Evolutionary conservation across 2,113 vertebrate species (phyloP).

Genomic region (Ictidomys tridecemlineatus): DNA sequence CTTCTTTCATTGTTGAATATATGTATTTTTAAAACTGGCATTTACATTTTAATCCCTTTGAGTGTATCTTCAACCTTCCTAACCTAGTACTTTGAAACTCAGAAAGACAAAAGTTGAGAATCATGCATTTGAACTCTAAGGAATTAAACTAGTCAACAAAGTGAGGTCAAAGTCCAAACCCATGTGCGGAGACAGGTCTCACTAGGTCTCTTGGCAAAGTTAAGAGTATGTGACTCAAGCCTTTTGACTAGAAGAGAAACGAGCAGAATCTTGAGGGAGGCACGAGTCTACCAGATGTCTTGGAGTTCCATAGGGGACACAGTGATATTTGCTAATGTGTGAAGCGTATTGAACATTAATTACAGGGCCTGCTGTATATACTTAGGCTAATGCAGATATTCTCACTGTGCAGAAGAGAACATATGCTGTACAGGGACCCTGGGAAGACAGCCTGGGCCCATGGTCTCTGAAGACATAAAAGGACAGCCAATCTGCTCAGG

Average conservation of each 20-base stretch:
- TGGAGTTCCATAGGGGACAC: constrained; percentile 68
- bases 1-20: constrained; percentile 6
- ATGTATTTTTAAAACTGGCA: not conserved
- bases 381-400: constrained; percentile 73
- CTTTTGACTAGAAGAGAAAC: constrained; percentile 54
- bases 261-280: constrained; percentile 65
- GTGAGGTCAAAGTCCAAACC: not conserved
- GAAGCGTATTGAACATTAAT: constrained; percentile 80
- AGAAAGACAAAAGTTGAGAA: not conserved
- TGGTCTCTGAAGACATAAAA: constrained; percentile 63
- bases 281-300: constrained; percentile 76
- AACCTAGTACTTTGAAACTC: not conserved
- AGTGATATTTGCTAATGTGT: constrained; percentile 82
- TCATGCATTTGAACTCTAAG: not conserved
- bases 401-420: constrained; percentile 54
- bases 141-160: constrained; percentile 2
- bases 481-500: constrained; percentile 55
- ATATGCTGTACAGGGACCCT: constrained; percentile 45
- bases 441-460: constrained; percentile 26
- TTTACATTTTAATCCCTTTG: constrained; percentile 25
- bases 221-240: not conserved
- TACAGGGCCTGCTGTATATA: constrained; percentile 80
- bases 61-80: not conserved
- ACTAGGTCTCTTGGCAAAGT: not conserved
- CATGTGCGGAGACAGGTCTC: not conserved